Base-by-base conservation (phyloP, 2,888 invertebrate genomes). In the Pyrrhosoma nymphula region DNA sequence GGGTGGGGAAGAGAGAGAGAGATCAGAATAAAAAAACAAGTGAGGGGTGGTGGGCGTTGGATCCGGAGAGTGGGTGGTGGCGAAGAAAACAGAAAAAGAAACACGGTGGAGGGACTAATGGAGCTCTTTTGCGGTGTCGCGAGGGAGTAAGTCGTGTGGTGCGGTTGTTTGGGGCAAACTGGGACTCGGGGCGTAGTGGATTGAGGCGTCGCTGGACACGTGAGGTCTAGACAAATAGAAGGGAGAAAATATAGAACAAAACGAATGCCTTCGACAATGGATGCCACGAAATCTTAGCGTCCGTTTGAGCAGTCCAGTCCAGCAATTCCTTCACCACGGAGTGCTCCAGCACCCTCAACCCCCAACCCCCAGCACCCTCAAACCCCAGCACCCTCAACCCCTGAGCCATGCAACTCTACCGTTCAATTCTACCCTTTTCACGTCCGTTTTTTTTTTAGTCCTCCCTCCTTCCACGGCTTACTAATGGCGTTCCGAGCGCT, bases 401-500 rank as follows among this genome's bases (percentile, higher is more conserved):
- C 26, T 10, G 20, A 0, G 60, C 30, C n/a, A 26, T 14, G n/a
- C n/a, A 20, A 20, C 30, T 8, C 60, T 60, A n/a, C 60, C 60
- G 18, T 60, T 60, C 60, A 20, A 20, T 60, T 20, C 60, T 60
- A 16, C 20, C 69, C 20, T 47, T 47, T 12, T 39, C 39, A n/a
- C 23, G 1, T 63, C 23, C 4, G 35, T 39, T 47, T 69, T 63
- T 1, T 10, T n/a, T 89, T 55, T n/a, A 47, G 47, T 47, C 47
- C 89, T 10, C 26, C 56, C 69, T 69, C 47, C 75, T 75, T 4
- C 69, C 60, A 39, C 69, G 47, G 82, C 12, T n/a, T 18, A 12
- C 91, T 69, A 69, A 35, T 69, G 91, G 63, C 91, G 91, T 39
- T 69, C 60, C 39, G 63, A 47, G 69, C 69, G 69, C 93, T 93